Evolutionary conservation across 1,140 invertebrate species (phyloP).

Genomic region (Pseudomyrmex dendroicus): DNA sequence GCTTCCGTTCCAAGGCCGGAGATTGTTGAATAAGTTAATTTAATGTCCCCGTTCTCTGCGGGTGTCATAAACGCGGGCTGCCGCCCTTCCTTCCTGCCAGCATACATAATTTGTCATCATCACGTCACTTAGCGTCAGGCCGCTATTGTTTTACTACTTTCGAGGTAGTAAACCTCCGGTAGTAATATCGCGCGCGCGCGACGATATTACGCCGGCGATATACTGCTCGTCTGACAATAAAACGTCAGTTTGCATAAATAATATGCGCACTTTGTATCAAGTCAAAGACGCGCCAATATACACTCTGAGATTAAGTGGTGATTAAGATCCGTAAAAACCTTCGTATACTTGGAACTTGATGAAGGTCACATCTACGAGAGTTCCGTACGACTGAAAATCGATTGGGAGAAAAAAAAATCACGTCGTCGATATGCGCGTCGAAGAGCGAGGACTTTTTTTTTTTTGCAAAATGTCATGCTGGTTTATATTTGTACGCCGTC

Average conservation of each 20-base stretch:
- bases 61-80: constrained; percentile 71
- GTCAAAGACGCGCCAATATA: no score
- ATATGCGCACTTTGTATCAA: no score
- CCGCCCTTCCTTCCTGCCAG: constrained; percentile 59
- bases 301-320: background rate
- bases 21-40: constrained; percentile 82
- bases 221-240: no score
- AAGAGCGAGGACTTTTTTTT: background rate
- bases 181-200: no score
- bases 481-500: constrained; percentile 58
- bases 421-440: background rate
- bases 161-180: background rate
- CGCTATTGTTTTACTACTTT: constrained; percentile 38
- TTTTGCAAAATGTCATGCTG: constrained; percentile 25
- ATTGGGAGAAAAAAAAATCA: background rate
- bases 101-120: constrained; percentile 65
- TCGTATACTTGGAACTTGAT: no score
- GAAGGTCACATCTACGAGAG: background rate
- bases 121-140: constrained; percentile 17
- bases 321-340: no score
- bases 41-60: constrained; percentile 80
- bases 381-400: background rate
- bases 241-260: no score
- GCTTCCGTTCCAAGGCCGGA: constrained; percentile 68
- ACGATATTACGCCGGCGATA: no score